Conservation (phyloP, 2,797 vertebrate genomes). For the Zalophus californianus region DNA sequence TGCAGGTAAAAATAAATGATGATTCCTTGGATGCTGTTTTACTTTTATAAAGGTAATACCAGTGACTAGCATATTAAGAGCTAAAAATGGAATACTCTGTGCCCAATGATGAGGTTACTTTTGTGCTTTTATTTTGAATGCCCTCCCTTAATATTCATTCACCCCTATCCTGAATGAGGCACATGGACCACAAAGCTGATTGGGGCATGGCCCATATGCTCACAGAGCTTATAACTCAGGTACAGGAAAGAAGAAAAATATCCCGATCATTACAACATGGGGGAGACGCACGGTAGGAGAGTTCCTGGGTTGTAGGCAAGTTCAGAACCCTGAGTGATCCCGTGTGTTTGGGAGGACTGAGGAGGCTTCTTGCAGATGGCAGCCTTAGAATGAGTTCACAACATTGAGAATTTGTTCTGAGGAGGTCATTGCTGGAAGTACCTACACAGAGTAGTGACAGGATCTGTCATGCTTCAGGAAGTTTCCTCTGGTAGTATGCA, state of each 20-base stretch:
- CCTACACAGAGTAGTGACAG: background rate
- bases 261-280: background rate
- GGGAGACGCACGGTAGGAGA: background rate
- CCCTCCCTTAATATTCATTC: background rate
- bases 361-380: background rate
- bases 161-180: background rate
- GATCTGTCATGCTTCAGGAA: background rate
- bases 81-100: background rate
- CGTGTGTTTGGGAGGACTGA: background rate
- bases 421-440: background rate
- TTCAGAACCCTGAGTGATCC: background rate
- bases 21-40: constrained; percentile 35
- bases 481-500: background rate
- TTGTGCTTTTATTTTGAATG: background rate
- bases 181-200: background rate
- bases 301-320: background rate
- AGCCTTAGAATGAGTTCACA: background rate
- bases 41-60: constrained; percentile 41
- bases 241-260: background rate
- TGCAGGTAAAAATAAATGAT: constrained; percentile 52
- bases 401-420: background rate
- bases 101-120: background rate
- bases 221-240: background rate
- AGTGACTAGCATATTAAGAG: background rate
- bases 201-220: background rate